phyloP scores from a whole-genome alignment of 2,888 invertebrate genomes.

The Synanthedon vespiformis region DNA sequence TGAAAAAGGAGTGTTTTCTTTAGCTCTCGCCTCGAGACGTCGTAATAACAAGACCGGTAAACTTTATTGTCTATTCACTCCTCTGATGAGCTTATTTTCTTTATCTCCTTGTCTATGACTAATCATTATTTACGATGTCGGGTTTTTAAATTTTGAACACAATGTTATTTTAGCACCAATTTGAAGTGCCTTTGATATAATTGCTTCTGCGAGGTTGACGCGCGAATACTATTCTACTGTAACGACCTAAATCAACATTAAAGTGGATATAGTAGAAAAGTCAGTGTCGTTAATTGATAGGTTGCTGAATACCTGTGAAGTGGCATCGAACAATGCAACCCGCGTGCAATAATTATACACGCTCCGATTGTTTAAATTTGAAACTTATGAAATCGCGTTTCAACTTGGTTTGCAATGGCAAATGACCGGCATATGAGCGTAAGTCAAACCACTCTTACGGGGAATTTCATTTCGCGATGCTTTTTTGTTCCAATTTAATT shows the following conservation, averaged over 20 bases:
- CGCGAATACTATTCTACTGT: slow-evolving; percentile 26
- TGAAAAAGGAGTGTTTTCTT: slow-evolving; percentile 64
- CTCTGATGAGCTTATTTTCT: slow-evolving; percentile 58
- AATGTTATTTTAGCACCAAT: slow-evolving; percentile 48
- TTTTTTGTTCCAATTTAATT: slow-evolving; percentile 54
- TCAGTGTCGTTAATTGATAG: slow-evolving; percentile 45
- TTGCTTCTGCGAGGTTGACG: slow-evolving; percentile 20
- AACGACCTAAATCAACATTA: slow-evolving; percentile 19
- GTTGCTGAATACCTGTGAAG: slow-evolving; percentile 61
- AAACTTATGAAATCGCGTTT: slow-evolving; percentile 58
- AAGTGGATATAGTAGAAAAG: slow-evolving; percentile 46
- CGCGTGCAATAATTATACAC: slow-evolving; percentile 42
- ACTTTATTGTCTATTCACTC: slow-evolving; percentile 59
- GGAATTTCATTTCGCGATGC: slow-evolving; percentile 48
- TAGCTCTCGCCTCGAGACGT: slow-evolving; percentile 32
- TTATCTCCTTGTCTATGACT: slow-evolving; percentile 47
- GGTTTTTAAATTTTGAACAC: slow-evolving; percentile 19
- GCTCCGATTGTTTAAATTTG: slow-evolving; percentile 64
- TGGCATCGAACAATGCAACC: slow-evolving; percentile 57
- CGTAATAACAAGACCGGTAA: slow-evolving; percentile 49
- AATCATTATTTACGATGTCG: slow-evolving; percentile 42
- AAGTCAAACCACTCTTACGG: slow-evolving; percentile 41
- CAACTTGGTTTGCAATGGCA: slow-evolving; percentile 38
- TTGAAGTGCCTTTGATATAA: slow-evolving; percentile 20
- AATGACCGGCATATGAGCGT: slow-evolving; percentile 13